Base-by-base conservation (phyloP, 2,797 vertebrate species). In the Tympanoctomys barrerae region DNA sequence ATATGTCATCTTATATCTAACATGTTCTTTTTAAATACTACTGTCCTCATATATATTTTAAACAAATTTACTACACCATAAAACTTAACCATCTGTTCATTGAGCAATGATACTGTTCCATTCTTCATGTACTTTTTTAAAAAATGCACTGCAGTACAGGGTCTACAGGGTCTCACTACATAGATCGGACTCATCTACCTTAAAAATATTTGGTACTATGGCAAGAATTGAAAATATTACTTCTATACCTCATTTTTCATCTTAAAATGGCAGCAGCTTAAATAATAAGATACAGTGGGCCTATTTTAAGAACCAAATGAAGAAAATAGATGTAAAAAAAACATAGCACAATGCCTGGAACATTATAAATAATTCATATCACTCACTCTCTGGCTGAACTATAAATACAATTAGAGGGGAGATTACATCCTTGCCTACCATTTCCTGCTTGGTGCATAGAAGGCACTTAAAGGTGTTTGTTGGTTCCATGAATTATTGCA, bases 301-400 rank as follows among this genome's bases (percentile, higher is more conserved):
- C n/a, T 94, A 96, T 92, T 96, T 96, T 96, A 86, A 96, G 79
- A 96, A 93, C n/a, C 95, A 90, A 93, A 62, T 90, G 19, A 90
- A 91, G 57, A 94, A 96, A 91, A 90, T 88, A 24, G 64, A 91
- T 84, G 22, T 70, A 68, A 93, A 71, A 93, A 71, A 36, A 46
- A 66, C 46, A 93, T 64, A 96, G 49, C 73, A 86, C 0, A 16
- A 83, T 86, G 73, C 46, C 71, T 92, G 36, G 82, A 96, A 90
- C 18, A 81, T 89, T 93, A 96, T 97, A 92, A 97, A 93, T 96
- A 97, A 96, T 97, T 96, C 85, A 94, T 96, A 26, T 75, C 36
- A 79, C 22, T 87, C 19, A 83, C 31, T 95, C 31, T 13, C 64
- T 87, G 39, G 33, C 61, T 95, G 46, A 91, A 89, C 86, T 94